Evolutionary conservation across 2,797 vertebrate species (phyloP), one percentile per base, ranked within the genome.

Genomic region (Catamblyrhynchus diadema): DNA sequence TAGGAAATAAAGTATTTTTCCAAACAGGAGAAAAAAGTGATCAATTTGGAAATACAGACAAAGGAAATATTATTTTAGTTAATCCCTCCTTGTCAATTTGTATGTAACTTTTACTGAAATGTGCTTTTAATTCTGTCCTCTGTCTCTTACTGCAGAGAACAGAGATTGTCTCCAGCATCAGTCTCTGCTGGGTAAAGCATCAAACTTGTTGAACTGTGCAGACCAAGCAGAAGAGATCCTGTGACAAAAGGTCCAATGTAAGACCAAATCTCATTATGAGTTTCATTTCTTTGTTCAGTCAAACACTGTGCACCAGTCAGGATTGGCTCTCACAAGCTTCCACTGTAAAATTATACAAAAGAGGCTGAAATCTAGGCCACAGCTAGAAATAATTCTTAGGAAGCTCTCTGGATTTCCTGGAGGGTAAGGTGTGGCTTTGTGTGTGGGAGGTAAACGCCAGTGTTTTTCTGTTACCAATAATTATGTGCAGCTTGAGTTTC

Each of bases 391-490:
- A 94, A 85, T 92, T 94, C 94, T 96, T 91, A 86, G 94, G 95
- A 94, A 93, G 86, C 87, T 82, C 66, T 79, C 64, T 75, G 80
- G 67, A 54, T 94, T 96, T 94, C 88, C 94, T 94, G 94, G 74
- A 96, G 88, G 94, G 95, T 64, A 82, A 86, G 97, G 95, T 85
- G 96, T 94, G 94, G 82, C 66, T 91, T 66, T 69, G 23, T 72
- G 35, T 0, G 45, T 86, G 86, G 93, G 94, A 93, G 41, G 77
- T 78, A 88, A 94, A 95, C 0, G 65, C 86, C 69, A 60, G 30
- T 61, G 92, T 81, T 83, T 57, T 92, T 96, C 79, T 95, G 88
- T 92, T 91, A 88, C 90, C 78, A 81, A 62, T 96, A 95, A 97
- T 95, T 97, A 97, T 8, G 45, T 93, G 62, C 41, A 80, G 83